A percentile compares a stretch with the other conserved stretches of the same genome.
Conservation (phyloP, 2,797 vertebrate species). For the Siniperca obscura region DNA sequence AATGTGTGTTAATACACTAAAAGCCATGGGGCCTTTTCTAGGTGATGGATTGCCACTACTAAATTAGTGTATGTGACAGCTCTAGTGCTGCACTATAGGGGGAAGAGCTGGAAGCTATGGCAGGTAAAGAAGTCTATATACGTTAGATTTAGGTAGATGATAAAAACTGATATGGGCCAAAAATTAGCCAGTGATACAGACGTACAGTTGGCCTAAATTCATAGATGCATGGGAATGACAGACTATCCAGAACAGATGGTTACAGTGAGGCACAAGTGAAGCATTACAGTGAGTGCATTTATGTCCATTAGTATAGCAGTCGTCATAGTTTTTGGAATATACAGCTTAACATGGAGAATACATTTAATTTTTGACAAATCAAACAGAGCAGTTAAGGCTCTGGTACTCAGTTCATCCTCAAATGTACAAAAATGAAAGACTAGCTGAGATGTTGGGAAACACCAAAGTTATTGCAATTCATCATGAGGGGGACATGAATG, state of each 20-base stretch:
- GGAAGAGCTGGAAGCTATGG: slow-evolving; percentile 48
- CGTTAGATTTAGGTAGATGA: slow-evolving; percentile 21
- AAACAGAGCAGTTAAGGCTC: too few species aligned
- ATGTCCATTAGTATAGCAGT: not conserved
- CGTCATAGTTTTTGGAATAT: not conserved
- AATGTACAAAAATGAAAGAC: too few species aligned
- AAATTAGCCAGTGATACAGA: slow-evolving; percentile 16
- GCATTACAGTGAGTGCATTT: not conserved
- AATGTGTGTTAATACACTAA: slow-evolving; percentile 84
- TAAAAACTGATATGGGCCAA: slow-evolving; percentile 12
- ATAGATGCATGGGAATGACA: not conserved
- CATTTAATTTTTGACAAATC: too few species aligned
- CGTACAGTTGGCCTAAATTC: slow-evolving; percentile 4
- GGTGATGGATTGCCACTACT: slow-evolving; percentile 71
- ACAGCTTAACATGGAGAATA: not conserved
- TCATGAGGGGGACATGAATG: not conserved
- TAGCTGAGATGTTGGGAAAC: not conserved
- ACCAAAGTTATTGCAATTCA: not conserved
- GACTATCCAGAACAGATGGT: not conserved
- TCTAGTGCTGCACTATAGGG: slow-evolving; percentile 47
- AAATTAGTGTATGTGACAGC: slow-evolving; percentile 75
- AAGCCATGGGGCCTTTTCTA: slow-evolving; percentile 74
- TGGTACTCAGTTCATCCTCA: too few species aligned
- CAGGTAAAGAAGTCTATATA: slow-evolving; percentile 33
- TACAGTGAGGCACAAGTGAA: not conserved